Conservation (phyloP, 2,888 invertebrate species). For the Dicycla oo region DNA sequence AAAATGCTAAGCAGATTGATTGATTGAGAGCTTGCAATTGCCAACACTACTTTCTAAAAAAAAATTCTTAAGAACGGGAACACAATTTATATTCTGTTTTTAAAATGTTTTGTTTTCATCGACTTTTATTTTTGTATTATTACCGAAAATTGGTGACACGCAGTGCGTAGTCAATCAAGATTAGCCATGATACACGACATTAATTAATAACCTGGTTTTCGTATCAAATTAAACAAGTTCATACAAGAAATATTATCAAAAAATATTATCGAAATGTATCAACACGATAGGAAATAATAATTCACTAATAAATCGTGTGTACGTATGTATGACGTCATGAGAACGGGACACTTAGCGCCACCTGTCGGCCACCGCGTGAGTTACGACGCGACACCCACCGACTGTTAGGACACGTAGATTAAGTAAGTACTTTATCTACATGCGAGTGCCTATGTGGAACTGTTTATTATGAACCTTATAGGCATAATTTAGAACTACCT, state of each 20-base stretch:
- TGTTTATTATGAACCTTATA: conserved; percentile 21
- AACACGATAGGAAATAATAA: conserved; percentile 44
- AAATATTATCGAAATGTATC: conserved; percentile 14
- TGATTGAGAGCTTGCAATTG: not conserved
- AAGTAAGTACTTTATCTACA: conserved; percentile 41
- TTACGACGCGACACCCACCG: conserved; percentile 26
- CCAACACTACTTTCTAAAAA: no score
- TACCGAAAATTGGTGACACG: not conserved
- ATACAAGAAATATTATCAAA: conserved; percentile 2
- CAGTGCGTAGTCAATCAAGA: not conserved
- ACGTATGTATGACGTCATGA: conserved; percentile 28
- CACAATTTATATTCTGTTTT: not conserved
- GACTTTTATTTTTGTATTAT: not conserved
- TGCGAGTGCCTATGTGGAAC: not conserved
- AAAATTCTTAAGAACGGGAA: not conserved
- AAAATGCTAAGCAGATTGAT: no score
- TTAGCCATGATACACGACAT: not conserved
- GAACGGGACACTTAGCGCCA: conserved; percentile 51
- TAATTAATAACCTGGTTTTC: not conserved
- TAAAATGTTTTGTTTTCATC: not conserved
- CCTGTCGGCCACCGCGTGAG: conserved; percentile 45
- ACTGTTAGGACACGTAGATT: conserved; percentile 41
- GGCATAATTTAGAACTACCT: not conserved
- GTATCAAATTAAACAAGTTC: not conserved
- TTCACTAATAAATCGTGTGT: conserved; percentile 28